phyloP scores from a whole-genome alignment of 2,797 vertebrate species.

The Onychomys leucogaster region DNA sequence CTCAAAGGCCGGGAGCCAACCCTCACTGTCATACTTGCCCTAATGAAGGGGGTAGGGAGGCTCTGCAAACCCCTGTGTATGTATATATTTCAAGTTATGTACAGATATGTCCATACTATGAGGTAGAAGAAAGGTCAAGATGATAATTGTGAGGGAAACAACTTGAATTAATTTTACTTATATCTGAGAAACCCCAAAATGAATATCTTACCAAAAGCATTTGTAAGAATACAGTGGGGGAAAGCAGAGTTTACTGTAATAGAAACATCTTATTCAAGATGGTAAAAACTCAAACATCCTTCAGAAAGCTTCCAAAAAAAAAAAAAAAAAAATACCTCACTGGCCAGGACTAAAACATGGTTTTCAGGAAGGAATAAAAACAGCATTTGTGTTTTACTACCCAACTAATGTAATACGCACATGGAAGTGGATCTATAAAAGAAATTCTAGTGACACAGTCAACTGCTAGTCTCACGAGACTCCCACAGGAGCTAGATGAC shows the following conservation, averaged over 20 bases:
- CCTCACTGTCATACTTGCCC: not conserved
- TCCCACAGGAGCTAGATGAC: not conserved
- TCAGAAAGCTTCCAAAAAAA: constrained; percentile 48
- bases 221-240: constrained; percentile 23
- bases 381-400: not conserved
- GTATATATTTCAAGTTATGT: constrained; percentile 10
- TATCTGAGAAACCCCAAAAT: constrained; percentile 10
- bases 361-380: constrained; percentile 55
- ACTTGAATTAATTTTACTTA: not conserved
- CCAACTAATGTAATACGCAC: constrained; percentile 62
- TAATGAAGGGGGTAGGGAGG: not conserved
- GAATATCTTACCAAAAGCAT: constrained; percentile 42
- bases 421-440: constrained; percentile 57
- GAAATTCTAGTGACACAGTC: constrained; percentile 47
- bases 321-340: not conserved
- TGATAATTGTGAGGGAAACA: not conserved
- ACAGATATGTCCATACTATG: not conserved
- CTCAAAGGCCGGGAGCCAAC: constrained; percentile 24
- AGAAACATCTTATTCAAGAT: constrained; percentile 65
- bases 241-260: constrained; percentile 41
- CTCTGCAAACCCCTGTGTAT: not conserved
- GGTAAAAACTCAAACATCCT: constrained; percentile 39
- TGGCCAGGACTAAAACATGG: constrained; percentile 44
- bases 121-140: not conserved
- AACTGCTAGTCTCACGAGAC: constrained; percentile 43